A percentile compares a stretch with the other conserved stretches of the same genome.
These are phyloP conservation scores for Myocastor coypus DNA, from an alignment of 2,113 vertebrate genomes.

Conservation along the genomic window DNA sequence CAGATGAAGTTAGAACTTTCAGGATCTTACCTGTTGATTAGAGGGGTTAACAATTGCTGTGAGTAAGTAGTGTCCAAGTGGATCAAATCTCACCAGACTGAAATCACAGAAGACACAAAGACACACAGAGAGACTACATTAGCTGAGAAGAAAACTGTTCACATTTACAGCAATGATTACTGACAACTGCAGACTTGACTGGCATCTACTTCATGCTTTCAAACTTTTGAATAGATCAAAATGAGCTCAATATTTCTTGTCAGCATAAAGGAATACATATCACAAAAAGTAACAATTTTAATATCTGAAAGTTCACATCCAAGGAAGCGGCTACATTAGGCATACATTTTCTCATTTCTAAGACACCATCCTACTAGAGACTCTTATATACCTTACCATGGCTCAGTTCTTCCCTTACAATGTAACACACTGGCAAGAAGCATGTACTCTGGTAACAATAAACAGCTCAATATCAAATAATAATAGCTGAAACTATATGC, in stretches of 20 bases:
- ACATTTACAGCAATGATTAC: not conserved
- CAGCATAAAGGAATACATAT: conserved; percentile 41
- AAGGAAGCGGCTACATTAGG: conserved; percentile 3
- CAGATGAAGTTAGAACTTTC: conserved; percentile 7
- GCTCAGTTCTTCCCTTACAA: not conserved
- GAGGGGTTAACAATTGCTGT: conserved; percentile 99
- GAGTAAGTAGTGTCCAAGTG: conserved; percentile 98
- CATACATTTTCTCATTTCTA: not conserved
- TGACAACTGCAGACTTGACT: not conserved
- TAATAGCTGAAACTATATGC: not conserved
- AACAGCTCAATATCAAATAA: conserved; percentile 2
- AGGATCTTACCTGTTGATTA: conserved; percentile 95
- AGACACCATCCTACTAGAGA: not conserved
- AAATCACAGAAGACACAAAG: conserved; percentile 76
- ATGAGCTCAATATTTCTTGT: not conserved
- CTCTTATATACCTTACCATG: not conserved
- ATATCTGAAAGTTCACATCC: conserved; percentile 20
- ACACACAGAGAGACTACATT: conserved; percentile 56
- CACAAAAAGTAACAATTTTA: conserved; percentile 9
- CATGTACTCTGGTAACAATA: not conserved
- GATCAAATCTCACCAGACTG: conserved; percentile 98
- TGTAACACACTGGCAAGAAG: not conserved
- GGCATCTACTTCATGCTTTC: conserved; percentile 6
- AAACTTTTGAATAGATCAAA: conserved; percentile 36
- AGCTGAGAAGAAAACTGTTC: conserved; percentile 26